Evolutionary conservation across 64 coral and sea anemone genomes (phyloP), one percentile per base, ranked within the genome.

Genomic region (Orbicella faveolata): DNA sequence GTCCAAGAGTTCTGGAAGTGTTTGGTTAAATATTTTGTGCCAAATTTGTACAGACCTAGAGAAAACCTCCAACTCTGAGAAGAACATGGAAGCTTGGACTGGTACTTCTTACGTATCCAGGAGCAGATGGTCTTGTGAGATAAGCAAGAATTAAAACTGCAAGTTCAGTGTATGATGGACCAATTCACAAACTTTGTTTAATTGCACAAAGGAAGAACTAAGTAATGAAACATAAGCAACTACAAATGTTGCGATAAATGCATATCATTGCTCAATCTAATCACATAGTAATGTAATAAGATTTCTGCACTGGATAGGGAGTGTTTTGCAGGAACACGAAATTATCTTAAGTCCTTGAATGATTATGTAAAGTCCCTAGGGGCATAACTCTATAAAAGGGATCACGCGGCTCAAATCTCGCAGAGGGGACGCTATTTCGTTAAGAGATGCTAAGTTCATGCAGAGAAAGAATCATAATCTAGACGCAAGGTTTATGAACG

Each of bases 131-230:
- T 21, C 75, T 78, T 7, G 74, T 89, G 53, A 57, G 87, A 36
- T 78, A 89, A 48, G 87, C 68, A 9, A 89, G 75, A 75, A 77
- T 89, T 36, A 89, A 78, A 33, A 89, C 74, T 19, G 57, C 26
- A 34, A 67, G 16, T 17, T 52, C 51, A 89, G 9, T 61, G 0
- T 77, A 88, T 52, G 87, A 88, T 34, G n/a, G 70, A 59, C 87
- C 87, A 8, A 76, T 88, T 34, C 87, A 88, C 26, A 76, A 76
- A 59, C 51, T 76, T 16, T 88, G 87, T 53, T 36, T 88, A 21
- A 88, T 88, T 55, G 87, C 87, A 61, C 87, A 2, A 76, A 88
- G 52, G 73, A 88, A 34, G 87, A 88, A 77, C 87, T 88, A 73
- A 73, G 18, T 26, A 26, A 34, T 34, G 69, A 25, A 73, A 73